Percentiles rank a stretch among this genome's conserved stretches.
Conservation (phyloP, 35 echinoderm and acorn worm genomes). For the Acanthaster planci region DNA sequence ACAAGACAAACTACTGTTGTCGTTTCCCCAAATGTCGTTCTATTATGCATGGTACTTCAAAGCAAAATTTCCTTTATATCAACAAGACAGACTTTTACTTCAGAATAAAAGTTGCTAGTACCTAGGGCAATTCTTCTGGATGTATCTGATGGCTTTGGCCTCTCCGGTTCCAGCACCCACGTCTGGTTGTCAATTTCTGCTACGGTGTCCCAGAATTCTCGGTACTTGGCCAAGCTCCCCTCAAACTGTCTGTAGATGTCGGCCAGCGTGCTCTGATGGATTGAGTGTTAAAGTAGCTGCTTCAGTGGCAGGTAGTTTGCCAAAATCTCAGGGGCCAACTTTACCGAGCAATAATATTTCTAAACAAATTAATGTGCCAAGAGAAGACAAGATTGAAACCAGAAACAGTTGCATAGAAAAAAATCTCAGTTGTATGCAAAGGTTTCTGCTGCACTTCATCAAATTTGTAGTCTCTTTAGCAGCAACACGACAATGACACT, state of each 20-base stretch:
- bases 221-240: constrained; percentile 45
- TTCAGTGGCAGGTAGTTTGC: neutral
- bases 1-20: no score
- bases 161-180: constrained; percentile 92
- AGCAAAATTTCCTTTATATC: neutral
- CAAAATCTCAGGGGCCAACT: no score
- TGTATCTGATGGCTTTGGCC: constrained; percentile 58
- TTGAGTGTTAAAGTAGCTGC: neutral
- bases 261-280: constrained; percentile 48
- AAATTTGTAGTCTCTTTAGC: no score
- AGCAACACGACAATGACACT: no score
- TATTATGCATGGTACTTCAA: neutral
- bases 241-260: constrained; percentile 79
- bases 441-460: no score
- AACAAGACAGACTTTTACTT: no score
- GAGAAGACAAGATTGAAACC: no score
- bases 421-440: no score
- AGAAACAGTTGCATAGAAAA: no score
- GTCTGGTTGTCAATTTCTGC: constrained; percentile 84
- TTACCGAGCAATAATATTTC: no score
- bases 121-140: constrained; percentile 77
- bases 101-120: neutral
- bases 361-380: no score
- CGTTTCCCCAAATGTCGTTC: no score
- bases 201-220: constrained; percentile 76